Base-by-base conservation (phyloP, 2,113 vertebrate genomes). In the Lasiurus borealis region DNA sequence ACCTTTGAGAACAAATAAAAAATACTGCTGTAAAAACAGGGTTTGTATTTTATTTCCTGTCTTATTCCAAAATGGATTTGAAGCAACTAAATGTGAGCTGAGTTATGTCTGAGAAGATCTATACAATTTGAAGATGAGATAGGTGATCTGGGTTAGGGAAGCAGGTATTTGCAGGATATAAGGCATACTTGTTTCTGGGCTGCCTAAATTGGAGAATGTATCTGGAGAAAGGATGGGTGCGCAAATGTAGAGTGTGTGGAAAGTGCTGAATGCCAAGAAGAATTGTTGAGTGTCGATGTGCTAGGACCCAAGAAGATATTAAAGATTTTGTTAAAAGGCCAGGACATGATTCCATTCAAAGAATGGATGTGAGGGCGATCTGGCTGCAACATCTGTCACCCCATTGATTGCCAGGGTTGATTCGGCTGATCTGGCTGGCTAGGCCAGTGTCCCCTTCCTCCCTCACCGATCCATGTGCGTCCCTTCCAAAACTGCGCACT, bases 1-100 rank as follows among this genome's bases (percentile, higher is more conserved):
- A 21, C 52, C 62, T 95, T 68, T 18, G 12, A 75, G 64, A 90
- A 68, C 48, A 86, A 95, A 95, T 77, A 18, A 78, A 91, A 84
- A 19, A 1, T 44, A 72, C 13, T 46, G 31, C 29, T 36, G 21
- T 69, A 76, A 78, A 77, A 81, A 90, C 0, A 29, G 36, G 40
- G 59, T 48, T 92, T 91, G 48, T 25, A 27, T 90, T 90, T 92
- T 29, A 69, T 76, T 64, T 88, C 62, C 50, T 31, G 6, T 77
- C n/a, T 85, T n/a, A 52, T 90, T 78, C 48, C 44, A 81, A 83
- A 71, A 46, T 85, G 69, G 6, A 62, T 94, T 29, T 83, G 62
- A 85, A 75, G 66, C 31, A 48, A 68, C 71, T 46, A 78, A 72
- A 57, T 77, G n/a, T 6, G 68, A 83, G 48, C 44, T 80, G 57